Percentiles rank a stretch among this genome's conserved stretches.
Evolutionary conservation across 1,140 invertebrate species (phyloP).

Genomic region (Apolygus lucorum): DNA sequence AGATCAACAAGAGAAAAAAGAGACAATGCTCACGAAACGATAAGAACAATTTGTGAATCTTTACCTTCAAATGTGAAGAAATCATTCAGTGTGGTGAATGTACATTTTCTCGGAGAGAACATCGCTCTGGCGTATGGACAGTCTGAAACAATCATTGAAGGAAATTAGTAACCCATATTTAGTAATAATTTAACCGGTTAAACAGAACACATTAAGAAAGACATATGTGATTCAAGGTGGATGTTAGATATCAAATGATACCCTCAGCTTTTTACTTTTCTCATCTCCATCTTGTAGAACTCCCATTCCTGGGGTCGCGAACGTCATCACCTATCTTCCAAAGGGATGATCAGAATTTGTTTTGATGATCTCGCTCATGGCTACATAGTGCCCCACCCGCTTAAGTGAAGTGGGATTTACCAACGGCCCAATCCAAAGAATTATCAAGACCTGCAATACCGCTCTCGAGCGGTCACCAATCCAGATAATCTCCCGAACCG

Average conservation of each 20-base stretch:
- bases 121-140: neutral
- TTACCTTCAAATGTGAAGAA: conserved; percentile 15
- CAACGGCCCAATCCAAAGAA: no score
- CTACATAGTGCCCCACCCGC: no score
- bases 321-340: neutral
- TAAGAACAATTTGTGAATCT: neutral
- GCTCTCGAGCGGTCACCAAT: no score
- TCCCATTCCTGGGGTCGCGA: no score
- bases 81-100: conserved; percentile 5
- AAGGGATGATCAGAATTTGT: no score
- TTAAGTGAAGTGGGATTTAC: no score
- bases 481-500: no score
- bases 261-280: neutral
- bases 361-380: no score
- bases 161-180: no score
- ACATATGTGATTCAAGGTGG: neutral
- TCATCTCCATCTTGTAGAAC: neutral
- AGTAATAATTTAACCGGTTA: neutral
- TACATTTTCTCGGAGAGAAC: neutral
- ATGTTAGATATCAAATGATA: neutral
- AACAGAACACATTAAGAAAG: neutral
- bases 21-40: no score
- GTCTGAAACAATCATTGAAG: neutral
- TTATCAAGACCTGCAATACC: no score
- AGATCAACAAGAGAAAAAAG: no score